Conservation (phyloP, 2,113 vertebrate species). For the Cheilinus undulatus region DNA sequence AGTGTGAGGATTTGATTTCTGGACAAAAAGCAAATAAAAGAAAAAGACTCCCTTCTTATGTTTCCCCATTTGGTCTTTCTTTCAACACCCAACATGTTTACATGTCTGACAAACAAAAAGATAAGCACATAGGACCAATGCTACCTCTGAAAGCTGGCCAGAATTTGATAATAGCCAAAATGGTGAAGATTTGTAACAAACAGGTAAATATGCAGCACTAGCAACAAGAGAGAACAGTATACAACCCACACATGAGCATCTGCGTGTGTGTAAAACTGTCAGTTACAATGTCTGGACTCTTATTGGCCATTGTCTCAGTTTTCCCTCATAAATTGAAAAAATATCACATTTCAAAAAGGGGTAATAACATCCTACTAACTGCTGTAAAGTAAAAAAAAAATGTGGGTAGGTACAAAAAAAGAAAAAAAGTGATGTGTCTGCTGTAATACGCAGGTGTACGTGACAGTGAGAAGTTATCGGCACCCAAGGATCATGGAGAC, state of each 20-base stretch:
- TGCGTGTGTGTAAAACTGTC: constrained; percentile 79
- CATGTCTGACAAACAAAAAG: constrained; percentile 79
- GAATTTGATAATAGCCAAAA: constrained; percentile 82
- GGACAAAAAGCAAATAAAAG: constrained; percentile 84
- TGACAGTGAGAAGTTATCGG: constrained; percentile 89
- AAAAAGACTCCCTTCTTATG: constrained; percentile 80
- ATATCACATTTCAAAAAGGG: constrained; percentile 82
- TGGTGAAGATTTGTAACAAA: constrained; percentile 83
- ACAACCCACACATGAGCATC: constrained; percentile 80
- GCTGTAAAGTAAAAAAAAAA: constrained; percentile 76
- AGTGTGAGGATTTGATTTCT: constrained; percentile 77
- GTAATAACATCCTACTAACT: constrained; percentile 85
- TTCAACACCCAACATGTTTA: constrained; percentile 79
- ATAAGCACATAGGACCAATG: constrained; percentile 85
- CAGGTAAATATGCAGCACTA: constrained; percentile 68
- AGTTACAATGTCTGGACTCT: constrained; percentile 82
- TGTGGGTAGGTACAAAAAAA: constrained; percentile 66
- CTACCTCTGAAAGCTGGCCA: constrained; percentile 85
- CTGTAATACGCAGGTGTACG: constrained; percentile 90
- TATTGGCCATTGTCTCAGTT: constrained; percentile 71
- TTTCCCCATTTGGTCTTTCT: constrained; percentile 87
- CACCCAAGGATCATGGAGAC: constrained; percentile 91
- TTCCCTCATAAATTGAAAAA: constrained; percentile 81
- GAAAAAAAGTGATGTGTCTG: constrained; percentile 86
- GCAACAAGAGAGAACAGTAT: constrained; percentile 84